Evolutionary conservation across 1,140 invertebrate genomes (phyloP).

Genomic region (Zaprionus davidi): DNA sequence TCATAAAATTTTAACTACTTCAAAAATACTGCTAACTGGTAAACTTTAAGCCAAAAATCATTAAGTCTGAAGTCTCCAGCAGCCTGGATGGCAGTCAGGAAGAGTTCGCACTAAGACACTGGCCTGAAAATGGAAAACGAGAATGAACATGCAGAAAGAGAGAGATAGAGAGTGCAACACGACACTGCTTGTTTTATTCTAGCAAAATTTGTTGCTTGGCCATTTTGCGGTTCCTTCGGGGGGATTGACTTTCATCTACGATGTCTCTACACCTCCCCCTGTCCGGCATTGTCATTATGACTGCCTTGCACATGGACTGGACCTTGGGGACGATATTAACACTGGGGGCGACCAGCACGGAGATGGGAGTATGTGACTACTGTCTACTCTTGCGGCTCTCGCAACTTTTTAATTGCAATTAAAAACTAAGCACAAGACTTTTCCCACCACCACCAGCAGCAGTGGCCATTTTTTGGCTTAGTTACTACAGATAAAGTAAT

Average conservation of each 20-base stretch:
- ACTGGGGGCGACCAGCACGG: not conserved
- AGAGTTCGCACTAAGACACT: constrained; percentile 26
- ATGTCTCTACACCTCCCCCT: not conserved
- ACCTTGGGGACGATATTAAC: constrained; percentile 57
- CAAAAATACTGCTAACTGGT: constrained; percentile 81
- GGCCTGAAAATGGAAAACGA: constrained; percentile 6
- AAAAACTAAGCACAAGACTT: constrained; percentile 75
- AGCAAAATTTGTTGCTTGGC: constrained; percentile 71
- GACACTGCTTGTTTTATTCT: constrained; percentile 55
- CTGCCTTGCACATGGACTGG: constrained; percentile 43
- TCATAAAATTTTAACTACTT: constrained; percentile 82
- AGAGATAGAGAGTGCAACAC: constrained; percentile 16
- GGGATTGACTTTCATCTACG: constrained; percentile 49
- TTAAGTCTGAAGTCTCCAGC: constrained; percentile 74
- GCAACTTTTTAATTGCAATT: constrained; percentile 81
- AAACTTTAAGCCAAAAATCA: constrained; percentile 82
- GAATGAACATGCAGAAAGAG: not conserved
- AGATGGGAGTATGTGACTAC: constrained; percentile 7
- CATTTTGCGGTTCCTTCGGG: constrained; percentile 65
- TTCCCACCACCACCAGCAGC: constrained; percentile 10
- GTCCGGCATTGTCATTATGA: constrained; percentile 67
- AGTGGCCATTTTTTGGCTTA: not conserved
- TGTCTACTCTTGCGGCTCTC: constrained; percentile 31
- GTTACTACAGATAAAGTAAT: not conserved
- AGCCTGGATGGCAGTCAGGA: constrained; percentile 41